phyloP scores from a whole-genome alignment of 2,113 vertebrate genomes.

The Trematomus loennbergii region DNA sequence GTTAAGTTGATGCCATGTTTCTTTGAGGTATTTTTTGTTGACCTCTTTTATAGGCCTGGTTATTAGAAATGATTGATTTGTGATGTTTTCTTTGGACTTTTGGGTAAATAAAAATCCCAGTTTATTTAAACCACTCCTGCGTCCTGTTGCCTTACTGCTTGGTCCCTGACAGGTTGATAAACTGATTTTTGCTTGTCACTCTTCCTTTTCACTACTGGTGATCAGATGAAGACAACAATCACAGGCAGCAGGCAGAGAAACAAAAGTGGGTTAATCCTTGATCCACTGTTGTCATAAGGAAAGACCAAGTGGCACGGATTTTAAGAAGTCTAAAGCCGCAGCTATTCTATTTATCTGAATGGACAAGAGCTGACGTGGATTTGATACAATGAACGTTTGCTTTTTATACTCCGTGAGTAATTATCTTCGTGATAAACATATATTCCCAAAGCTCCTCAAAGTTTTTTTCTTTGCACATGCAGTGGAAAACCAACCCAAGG shows the following conservation, averaged over 20 bases:
- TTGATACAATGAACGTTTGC: background rate
- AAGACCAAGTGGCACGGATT: conserved; percentile 2
- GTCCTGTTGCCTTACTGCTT: too few relatives aligned
- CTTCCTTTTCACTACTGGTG: conserved; percentile 23
- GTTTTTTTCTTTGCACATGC: background rate
- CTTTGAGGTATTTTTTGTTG: too few relatives aligned
- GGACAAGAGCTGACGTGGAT: background rate
- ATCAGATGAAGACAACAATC: conserved; percentile 27
- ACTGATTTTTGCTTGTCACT: conserved; percentile 15
- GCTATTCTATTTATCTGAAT: background rate
- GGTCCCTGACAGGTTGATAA: background rate
- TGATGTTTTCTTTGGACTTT: too few relatives aligned
- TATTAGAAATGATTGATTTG: too few relatives aligned
- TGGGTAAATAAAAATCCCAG: too few relatives aligned
- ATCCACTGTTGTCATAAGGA: conserved; percentile 15
- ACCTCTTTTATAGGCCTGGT: too few relatives aligned
- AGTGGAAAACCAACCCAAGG: background rate
- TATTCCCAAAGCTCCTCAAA: background rate
- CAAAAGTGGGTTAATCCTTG: conserved; percentile 63
- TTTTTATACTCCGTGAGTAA: background rate
- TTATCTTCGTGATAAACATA: background rate
- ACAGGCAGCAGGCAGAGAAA: conserved; percentile 5
- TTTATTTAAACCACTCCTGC: too few relatives aligned
- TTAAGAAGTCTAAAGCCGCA: background rate
- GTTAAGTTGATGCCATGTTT: too few relatives aligned